Evolutionary conservation across 2,797 vertebrate species (phyloP), one percentile per base, ranked within the genome.

Genomic region (Parotocinclus haroldoi): DNA sequence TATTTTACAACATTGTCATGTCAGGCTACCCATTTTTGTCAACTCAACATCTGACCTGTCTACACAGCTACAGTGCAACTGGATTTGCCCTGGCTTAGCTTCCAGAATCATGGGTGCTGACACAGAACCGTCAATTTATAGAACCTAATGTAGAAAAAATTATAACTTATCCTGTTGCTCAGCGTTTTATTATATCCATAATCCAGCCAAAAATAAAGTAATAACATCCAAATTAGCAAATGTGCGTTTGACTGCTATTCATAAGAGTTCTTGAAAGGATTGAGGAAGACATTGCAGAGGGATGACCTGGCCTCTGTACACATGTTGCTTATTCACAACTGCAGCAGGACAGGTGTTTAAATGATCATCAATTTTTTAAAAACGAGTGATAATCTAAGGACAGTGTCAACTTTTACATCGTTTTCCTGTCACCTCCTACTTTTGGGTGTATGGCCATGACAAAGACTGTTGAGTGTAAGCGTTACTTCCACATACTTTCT

Each of bases 331-430:
- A 58, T 64, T 18, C 65, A 71, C 68, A 38, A 49, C 66, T 50
- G 7, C 68, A 71, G 64, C 42, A 71, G 57, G 51, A 54, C 52
- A 76, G 17, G 55, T 53, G 63, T 76, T 76, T 71, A 78, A 69
- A 78, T 49, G 46, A n/a, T 67, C 69, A 66, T 72, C 13, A 49
- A 74, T 78, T 58, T 49, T 49, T 49, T 49, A 49, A 49, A n/a
- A n/a, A n/a, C n/a, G n/a, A n/a, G n/a, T n/a, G n/a, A n/a, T n/a
- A n/a, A n/a, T n/a, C 46, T 49, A 49, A 49, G 7, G 7, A 12
- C 13, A 13, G n/a, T 7, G 13, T 49, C 13, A 49, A 1, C 11
- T n/a, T 14, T 4, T 7, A 49, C n/a, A n/a, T 49, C n/a, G 13
- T 49, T 49, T n/a, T 14, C 17, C 48, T 63, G 9, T 53, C 36